A percentile compares a stretch with the other conserved stretches of the same genome.
phyloP scores from a whole-genome alignment of 2,113 vertebrate genomes.

The Cervus canadensis region DNA sequence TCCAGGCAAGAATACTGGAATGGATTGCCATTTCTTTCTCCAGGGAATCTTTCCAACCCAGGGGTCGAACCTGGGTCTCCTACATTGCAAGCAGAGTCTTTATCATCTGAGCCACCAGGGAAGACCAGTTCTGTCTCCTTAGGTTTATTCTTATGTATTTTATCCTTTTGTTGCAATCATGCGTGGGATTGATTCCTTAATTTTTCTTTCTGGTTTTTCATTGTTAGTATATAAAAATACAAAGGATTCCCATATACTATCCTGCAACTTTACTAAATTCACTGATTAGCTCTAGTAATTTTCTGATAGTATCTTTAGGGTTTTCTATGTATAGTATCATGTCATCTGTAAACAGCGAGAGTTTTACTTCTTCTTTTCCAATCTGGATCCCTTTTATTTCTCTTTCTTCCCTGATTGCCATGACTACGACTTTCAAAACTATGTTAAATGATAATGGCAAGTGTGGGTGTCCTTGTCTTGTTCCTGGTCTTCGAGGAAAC shows the following conservation, averaged over 20 bases:
- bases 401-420: neutral
- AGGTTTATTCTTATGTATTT: neutral
- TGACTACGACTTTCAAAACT: neutral
- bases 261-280: neutral
- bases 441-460: neutral
- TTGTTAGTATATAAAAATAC: neutral
- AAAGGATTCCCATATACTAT: neutral
- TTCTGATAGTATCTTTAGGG: neutral
- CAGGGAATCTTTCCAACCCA: neutral
- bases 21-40: neutral
- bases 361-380: neutral
- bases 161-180: neutral
- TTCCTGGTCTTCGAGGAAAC: neutral
- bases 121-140: neutral
- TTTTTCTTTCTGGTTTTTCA: neutral
- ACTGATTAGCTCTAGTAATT: neutral
- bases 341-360: neutral
- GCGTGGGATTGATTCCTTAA: neutral
- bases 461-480: neutral
- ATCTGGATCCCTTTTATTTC: neutral
- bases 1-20: neutral
- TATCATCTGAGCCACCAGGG: neutral
- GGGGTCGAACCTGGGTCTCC: neutral
- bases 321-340: neutral
- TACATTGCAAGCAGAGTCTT: neutral